Base-by-base conservation (phyloP, 2,888 invertebrate genomes). In the Agrochola circellaris region DNA sequence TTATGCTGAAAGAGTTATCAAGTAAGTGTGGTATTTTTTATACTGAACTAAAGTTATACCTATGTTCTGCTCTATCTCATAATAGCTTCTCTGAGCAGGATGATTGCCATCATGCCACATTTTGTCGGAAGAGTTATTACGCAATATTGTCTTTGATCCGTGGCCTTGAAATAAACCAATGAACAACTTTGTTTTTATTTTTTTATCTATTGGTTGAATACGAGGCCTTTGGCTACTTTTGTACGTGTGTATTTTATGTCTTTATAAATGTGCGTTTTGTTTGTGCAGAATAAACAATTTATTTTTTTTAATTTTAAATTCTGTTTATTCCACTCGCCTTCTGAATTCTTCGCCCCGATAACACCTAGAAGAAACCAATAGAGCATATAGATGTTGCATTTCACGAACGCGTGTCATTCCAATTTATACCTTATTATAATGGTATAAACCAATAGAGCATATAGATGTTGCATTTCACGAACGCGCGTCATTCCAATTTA, bases 1-100 rank as follows among this genome's bases (percentile, higher is more conserved):
- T n/a, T 98, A 98, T 91, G 97, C 98, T 26, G 98, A 98, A 42
- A 97, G 98, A 89, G 98, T 99, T 62, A 97, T 99, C 81, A 98
- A 95, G 96, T 96, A 90, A 93, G 95, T 92, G 11, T 69, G 38
- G 15, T 8, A 15, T 56, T 45, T 20, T 17, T 61, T n/a, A 9
- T 38, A 23, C 17, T 51, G 4, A 45, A 56, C 15, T 45, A 4
- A 45, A 72, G 3, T 15, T 71, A 30, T 30, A 13, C 8, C 5
- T 42, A 23, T 26, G 23, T 38, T 51, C 7, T 34, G 3, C 45
- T 68, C 2, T 67, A 45, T n/a, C 4, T 45, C 13, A 13, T 13
- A 66, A n/a, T 11, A 45, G 11, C 30, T n/a, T 30, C 23, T 42
- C 17, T 65, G 3, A 30, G 42, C 23, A 30, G 7, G 30, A 1